Evolutionary conservation across 2,888 invertebrate species (phyloP).

Genomic region (Epistrophe grossulariae): DNA sequence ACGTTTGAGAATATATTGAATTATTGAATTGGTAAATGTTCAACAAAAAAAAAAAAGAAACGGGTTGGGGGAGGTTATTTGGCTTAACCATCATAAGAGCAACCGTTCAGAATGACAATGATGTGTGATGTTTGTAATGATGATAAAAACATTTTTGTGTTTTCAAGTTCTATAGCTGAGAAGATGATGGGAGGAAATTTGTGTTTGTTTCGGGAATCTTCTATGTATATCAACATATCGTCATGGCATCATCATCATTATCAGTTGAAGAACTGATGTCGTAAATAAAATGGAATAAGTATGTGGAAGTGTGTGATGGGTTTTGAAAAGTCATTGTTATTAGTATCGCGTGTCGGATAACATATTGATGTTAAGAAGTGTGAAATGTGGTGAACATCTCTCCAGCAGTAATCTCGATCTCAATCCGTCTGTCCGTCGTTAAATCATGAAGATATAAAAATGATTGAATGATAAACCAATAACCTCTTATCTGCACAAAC

Average conservation of each 20-base stretch:
- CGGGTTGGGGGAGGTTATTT: constrained; percentile 26
- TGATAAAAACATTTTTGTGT: constrained; percentile 70
- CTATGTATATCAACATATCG: background rate
- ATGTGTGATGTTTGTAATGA: constrained; percentile 51
- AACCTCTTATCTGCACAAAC: no score
- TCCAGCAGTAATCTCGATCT: background rate
- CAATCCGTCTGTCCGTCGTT: constrained; percentile 6
- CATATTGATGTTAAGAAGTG: constrained; percentile 42
- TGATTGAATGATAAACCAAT: background rate
- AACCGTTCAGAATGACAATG: constrained; percentile 65
- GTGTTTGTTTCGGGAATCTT: constrained; percentile 41
- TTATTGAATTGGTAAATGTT: constrained; percentile 58
- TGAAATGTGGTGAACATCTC: constrained; percentile 16
- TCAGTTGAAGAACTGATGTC: constrained; percentile 47
- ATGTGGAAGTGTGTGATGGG: background rate
- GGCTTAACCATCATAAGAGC: constrained; percentile 13
- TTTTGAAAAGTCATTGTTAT: constrained; percentile 51
- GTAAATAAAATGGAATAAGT: constrained; percentile 28
- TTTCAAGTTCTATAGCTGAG: background rate
- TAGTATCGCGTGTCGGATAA: constrained; percentile 61
- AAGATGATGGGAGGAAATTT: constrained; percentile 18
- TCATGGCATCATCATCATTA: constrained; percentile 43
- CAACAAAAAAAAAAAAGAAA: background rate
- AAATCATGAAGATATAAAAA: background rate
- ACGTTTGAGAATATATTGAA: constrained; percentile 71